phyloP scores from a whole-genome alignment of 2,888 invertebrate genomes.

The Sympetrum striolatum region DNA sequence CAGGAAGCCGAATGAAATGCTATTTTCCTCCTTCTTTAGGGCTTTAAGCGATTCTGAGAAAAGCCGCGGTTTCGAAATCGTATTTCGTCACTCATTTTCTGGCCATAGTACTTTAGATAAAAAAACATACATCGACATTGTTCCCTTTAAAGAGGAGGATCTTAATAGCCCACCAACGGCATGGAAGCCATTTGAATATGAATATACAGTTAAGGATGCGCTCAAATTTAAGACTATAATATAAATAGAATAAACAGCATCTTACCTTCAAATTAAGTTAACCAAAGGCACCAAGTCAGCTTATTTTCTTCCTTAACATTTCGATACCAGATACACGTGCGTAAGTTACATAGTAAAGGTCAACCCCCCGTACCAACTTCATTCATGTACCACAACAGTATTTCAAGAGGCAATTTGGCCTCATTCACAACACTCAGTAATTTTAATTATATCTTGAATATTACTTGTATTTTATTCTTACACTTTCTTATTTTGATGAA shows the following conservation, averaged over 20 bases:
- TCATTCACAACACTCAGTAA: no score
- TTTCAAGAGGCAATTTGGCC: no score
- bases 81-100: background rate
- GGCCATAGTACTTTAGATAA: background rate
- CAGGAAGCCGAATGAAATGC: background rate
- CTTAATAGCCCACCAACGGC: background rate
- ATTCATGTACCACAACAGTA: no score
- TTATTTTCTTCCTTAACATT: background rate
- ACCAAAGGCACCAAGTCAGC: no score
- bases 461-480: no score
- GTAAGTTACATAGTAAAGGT: background rate
- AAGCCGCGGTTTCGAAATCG: background rate
- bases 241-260: no score
- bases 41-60: background rate
- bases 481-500: no score
- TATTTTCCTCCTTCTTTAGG: background rate
- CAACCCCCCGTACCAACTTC: background rate
- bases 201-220: background rate
- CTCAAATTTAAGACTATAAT: background rate
- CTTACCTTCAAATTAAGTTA: no score
- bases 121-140: background rate
- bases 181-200: background rate
- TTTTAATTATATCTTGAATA: no score
- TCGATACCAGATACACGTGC: background rate
- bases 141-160: background rate